A percentile compares a stretch with the other conserved stretches of the same genome.
Conservation (phyloP, 2,797 vertebrate genomes). For the Psittacula derbiana region DNA sequence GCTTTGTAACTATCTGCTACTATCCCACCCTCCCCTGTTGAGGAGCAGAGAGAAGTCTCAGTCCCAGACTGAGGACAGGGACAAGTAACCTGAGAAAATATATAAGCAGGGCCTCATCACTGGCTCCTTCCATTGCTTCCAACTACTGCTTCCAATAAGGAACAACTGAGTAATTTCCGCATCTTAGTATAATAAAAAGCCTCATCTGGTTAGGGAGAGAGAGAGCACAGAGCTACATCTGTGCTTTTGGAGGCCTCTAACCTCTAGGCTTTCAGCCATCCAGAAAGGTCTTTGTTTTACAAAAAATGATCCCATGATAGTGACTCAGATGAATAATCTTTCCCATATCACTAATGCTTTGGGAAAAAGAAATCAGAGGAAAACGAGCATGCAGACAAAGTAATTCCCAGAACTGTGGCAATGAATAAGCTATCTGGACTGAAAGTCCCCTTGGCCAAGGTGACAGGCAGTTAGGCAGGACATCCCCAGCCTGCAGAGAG, state of each 20-base stretch:
- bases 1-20: background rate
- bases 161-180: background rate
- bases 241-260: background rate
- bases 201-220: accelerated
- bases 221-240: background rate
- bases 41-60: background rate
- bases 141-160: background rate
- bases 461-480: background rate
- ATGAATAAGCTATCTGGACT: background rate
- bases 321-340: background rate
- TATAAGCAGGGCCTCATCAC: background rate
- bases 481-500: background rate
- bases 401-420: background rate
- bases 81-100: background rate
- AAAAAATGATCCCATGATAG: background rate
- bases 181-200: background rate
- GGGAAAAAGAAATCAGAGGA: background rate
- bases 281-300: background rate
- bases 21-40: background rate
- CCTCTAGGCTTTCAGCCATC: background rate
- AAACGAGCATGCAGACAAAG: background rate
- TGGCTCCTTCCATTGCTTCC: background rate
- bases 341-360: background rate
- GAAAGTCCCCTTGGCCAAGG: background rate
- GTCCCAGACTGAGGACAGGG: background rate